Evolutionary conservation across 2,888 invertebrate genomes (phyloP), one percentile per base, ranked within the genome.

Genomic region (Drosophila ochracea): DNA sequence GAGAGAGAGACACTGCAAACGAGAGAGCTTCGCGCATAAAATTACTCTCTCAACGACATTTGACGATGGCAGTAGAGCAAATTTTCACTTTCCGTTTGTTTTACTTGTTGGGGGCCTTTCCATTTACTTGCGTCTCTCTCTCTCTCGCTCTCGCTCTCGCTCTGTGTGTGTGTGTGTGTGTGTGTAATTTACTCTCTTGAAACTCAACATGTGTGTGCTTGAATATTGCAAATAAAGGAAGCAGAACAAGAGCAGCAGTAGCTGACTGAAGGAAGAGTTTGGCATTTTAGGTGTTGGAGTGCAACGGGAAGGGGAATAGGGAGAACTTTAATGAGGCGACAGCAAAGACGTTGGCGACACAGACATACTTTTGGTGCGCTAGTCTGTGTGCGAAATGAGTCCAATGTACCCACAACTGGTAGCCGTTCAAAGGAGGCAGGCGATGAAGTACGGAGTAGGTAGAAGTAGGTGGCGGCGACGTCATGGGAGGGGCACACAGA

Each of bases 81-180:
- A 92, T 92, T 93, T 93, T 93, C 93, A 92, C 92, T 92, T 92
- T 92, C 92, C 91, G 91, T 92, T 92, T 88, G 90, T 82, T 88
- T 91, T 90, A 84, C 88, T 87, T 89, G 79, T 76, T 84, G 83
- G 89, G 73, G 87, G 87, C 84, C 89, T 87, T 85, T 85, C 78
- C 89, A 85, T 89, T 89, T 85, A 78, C 87, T 84, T 83, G 76
- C 69, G 78, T 30, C 39, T 39, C 21, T 41, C 16, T 58, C 37
- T 57, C 21, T 35, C 19, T 25, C 25, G 21, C 21, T 30, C 35
- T 47, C 6, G 2, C 13, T 49, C 50, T 28, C 10, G 59, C 76
- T 74, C 49, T 64, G 59, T 33, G 49, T 55, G 41, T 64, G 28
- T 53, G 65, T 28, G 4, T 28, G 59, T 60, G 67, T 61, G 69